Base-by-base conservation (phyloP, 1,140 invertebrate species). In the Lamellibrachia luymesi region DNA sequence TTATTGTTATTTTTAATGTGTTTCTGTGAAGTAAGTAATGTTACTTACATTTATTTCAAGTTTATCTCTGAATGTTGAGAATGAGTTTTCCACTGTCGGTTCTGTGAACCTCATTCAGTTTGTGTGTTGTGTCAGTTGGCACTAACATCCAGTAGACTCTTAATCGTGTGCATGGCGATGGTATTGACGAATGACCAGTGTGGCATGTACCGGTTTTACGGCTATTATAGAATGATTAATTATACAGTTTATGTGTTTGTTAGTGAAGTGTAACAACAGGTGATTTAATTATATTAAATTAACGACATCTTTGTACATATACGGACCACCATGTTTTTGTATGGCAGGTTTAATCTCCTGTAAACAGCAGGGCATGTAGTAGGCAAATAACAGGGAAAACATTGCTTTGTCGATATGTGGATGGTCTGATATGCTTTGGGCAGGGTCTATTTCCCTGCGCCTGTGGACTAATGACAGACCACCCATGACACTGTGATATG, bases 281-380 rank as follows among this genome's bases (percentile, higher is more conserved):
- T 80, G 64, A 80, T 80, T 80, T 80, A 80, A 80, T 80, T 80
- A 80, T 22, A 38, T 80, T 22, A 80, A 80, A 10, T 22, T 80
- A 80, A 80, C 64, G 64, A 80, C 64, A 80, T 80, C 64, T 80
- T 80, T 80, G 64, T 80, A 80, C 13, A 80, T 80, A 80, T 80
- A 80, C 17, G 1, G 64, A 80, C 13, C 64, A 80, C 64, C 52
- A 56, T 13, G 52, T 56, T 56, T 56, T 56, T 13, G 6, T 56
- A 56, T 13, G 5, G 64, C 64, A 80, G 64, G 64, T 80, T 80
- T 80, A 80, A 80, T 80, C 64, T 80, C 64, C 8, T 80, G 64
- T 80, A 80, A 80, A 80, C 25, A 80, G 64, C 64, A 80, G 5
- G 7, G 64, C 64, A 10, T 80, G 64, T 22, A 22, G 64, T 80